These are phyloP conservation scores for Matsumurasca onukii DNA, from an alignment of 1,140 invertebrate genomes.

Conservation along the genomic window DNA sequence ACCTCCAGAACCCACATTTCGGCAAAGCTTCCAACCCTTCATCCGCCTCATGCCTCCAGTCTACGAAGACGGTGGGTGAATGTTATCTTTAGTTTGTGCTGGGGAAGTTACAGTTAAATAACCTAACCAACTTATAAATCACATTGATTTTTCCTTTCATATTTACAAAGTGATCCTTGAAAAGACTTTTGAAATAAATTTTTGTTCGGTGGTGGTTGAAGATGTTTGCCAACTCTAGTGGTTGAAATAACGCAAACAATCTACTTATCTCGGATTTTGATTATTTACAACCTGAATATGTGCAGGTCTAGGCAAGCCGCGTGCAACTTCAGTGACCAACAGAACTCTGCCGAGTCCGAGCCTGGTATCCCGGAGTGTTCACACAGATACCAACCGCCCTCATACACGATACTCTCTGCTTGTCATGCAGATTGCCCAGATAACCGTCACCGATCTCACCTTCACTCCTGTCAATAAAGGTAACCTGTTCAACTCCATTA, in stretches of 20 bases:
- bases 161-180: no score
- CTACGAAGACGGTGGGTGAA: slow-evolving; percentile 78
- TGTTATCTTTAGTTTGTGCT: background rate
- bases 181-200: no score
- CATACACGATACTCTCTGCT: slow-evolving; percentile 62
- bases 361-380: slow-evolving; percentile 50
- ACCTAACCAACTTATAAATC: no score
- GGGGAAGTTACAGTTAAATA: no score
- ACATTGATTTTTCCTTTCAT: no score
- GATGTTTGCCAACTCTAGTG: no score
- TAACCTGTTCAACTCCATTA: slow-evolving; percentile 37
- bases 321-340: slow-evolving; percentile 49
- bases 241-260: no score
- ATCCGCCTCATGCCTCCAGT: slow-evolving; percentile 78
- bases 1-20: slow-evolving; percentile 79
- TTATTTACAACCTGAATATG: slow-evolving; percentile 37
- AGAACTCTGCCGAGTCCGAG: background rate
- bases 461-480: slow-evolving; percentile 89
- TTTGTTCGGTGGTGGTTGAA: no score
- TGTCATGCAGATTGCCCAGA: slow-evolving; percentile 88
- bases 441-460: slow-evolving; percentile 89
- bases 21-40: slow-evolving; percentile 86
- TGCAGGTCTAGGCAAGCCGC: slow-evolving; percentile 70
- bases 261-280: no score
- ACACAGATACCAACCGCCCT: slow-evolving; percentile 83